These are phyloP conservation scores for Leptinotarsa haldemani DNA, from an alignment of 2,888 invertebrate species.

Conservation along the genomic window DNA sequence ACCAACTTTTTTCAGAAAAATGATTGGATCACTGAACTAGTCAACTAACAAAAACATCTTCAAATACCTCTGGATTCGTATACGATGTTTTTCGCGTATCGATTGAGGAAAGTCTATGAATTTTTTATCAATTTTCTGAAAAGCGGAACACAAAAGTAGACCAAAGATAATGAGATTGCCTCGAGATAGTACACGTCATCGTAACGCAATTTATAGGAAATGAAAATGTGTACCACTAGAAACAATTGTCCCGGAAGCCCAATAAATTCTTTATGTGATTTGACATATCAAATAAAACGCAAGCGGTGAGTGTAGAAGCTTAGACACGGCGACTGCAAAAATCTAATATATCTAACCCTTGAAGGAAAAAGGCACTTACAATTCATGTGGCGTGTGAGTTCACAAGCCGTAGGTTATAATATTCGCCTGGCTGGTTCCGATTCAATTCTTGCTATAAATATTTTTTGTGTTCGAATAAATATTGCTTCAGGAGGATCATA, in stretches of 20 bases:
- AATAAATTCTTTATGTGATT: slow-evolving; percentile 41
- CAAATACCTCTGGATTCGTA: not conserved
- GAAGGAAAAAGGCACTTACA: slow-evolving; percentile 32
- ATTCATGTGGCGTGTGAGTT: slow-evolving; percentile 31
- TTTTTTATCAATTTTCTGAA: not conserved
- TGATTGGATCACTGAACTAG: no score
- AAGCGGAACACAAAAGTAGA: not conserved
- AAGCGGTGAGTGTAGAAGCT: slow-evolving; percentile 32
- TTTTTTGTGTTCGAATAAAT: slow-evolving; percentile 42
- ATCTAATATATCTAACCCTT: slow-evolving; percentile 40
- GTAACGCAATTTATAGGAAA: slow-evolving; percentile 10
- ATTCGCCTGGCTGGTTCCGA: slow-evolving; percentile 44
- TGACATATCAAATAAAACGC: slow-evolving; percentile 37
- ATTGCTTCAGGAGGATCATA: slow-evolving; percentile 18
- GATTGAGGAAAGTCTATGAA: not conserved
- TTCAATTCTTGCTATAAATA: slow-evolving; percentile 50
- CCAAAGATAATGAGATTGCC: slow-evolving; percentile 5
- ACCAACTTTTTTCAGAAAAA: no score
- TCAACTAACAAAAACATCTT: no score
- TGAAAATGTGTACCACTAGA: slow-evolving; percentile 8
- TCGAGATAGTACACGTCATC: not conserved
- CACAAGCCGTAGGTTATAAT: slow-evolving; percentile 43
- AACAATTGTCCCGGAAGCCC: slow-evolving; percentile 28
- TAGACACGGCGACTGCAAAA: slow-evolving; percentile 36
- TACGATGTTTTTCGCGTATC: not conserved